A percentile compares a stretch with the other conserved stretches of the same genome.
Conservation (phyloP, 2,797 vertebrate genomes). For the Epinephelus malabaricus region DNA sequence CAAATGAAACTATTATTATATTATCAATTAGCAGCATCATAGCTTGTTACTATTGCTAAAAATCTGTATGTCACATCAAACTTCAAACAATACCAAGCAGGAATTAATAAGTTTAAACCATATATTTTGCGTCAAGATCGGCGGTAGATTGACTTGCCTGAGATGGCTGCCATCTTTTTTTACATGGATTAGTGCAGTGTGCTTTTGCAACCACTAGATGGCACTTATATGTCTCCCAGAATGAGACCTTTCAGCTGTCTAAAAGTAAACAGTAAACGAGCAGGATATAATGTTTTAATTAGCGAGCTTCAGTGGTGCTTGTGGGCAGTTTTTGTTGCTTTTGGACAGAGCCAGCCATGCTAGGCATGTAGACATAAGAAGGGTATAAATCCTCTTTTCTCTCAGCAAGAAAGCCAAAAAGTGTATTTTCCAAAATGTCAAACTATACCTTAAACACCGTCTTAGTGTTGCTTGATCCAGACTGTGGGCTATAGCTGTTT, state of each 20-base stretch:
- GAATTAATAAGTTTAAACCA: too few species aligned
- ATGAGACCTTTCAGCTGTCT: neutral
- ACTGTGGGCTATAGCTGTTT: neutral
- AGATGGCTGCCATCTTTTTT: too few species aligned
- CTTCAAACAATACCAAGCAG: too few species aligned
- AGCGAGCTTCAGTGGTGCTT: neutral
- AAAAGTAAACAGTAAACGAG: neutral
- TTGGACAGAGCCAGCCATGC: neutral
- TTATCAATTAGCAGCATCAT: too few species aligned
- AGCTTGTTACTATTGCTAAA: too few species aligned
- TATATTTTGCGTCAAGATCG: too few species aligned
- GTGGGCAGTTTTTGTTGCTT: neutral
- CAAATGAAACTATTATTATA: too few species aligned
- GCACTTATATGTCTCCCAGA: neutral
- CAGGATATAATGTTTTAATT: neutral
- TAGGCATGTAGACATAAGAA: neutral
- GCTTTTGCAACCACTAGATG: too few species aligned
- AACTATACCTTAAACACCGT: neutral
- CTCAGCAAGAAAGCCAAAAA: neutral
- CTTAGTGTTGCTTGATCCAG: neutral
- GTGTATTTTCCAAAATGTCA: slow-evolving; percentile 6
- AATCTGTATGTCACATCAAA: too few species aligned
- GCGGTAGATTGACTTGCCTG: too few species aligned
- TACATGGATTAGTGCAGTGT: too few species aligned
- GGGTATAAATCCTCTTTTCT: neutral